Base-by-base conservation (phyloP, 2,888 invertebrate genomes). In the Spialia ferax region DNA sequence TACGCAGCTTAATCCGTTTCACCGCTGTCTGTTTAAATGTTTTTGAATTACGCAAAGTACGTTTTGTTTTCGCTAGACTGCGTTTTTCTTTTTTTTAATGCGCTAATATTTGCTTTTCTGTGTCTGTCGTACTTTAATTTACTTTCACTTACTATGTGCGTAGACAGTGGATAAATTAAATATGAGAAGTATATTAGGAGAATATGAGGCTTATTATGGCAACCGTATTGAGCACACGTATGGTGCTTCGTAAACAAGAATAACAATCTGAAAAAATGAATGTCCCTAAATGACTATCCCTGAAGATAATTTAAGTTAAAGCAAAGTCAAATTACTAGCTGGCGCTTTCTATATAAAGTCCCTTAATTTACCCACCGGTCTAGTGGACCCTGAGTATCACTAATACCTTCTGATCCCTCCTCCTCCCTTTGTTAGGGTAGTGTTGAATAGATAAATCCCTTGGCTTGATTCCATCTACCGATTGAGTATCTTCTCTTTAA, bases 401-500 rank as follows among this genome's bases (percentile, higher is more conserved):
- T 89, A 88, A 89, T 87, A 74, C 87, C 77, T 74, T 74, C 79
- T 86, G 85, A 88, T 87, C 82, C 82, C 77, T 74, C 74, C 79
- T 86, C 85, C 87, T 87, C 82, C 82, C 77, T 77, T 76, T 74
- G 63, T 69, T 63, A 45, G 55, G 55, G 67, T 66, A 73, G 72
- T 71, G 72, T 67, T 72, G 78, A 78, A 75, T 77, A 76, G 79
- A 83, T 81, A 81, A 81, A 80, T 82, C 77, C 77, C 69, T 74
- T 78, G 76, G 75, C 77, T 73, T 70, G 75, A 78, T 76, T 76
- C 77, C 79, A 77, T 81, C 86, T 84, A 84, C 87, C 83, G 89
- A 90, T 90, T 90, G 88, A 73, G 74, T 69, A 82, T 86, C 83
- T 87, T 85, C 85, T 85, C 84, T 87, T 84, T 82, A 82, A 83